These are phyloP conservation scores for Lacerta bilineata DNA, from an alignment of 2,797 vertebrate species.

Conservation along the genomic window DNA sequence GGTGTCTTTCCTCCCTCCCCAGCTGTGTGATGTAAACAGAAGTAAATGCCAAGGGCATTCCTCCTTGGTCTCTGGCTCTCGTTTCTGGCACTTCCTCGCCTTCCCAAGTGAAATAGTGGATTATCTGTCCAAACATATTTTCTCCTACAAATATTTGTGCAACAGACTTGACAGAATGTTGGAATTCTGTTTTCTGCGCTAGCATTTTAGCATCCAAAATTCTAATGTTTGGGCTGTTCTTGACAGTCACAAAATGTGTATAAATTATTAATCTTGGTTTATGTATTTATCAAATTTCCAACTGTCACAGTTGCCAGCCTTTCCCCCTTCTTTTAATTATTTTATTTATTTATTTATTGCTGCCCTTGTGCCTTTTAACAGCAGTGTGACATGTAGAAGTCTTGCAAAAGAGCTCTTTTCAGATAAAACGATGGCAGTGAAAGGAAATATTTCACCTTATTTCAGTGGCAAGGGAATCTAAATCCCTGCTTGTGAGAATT, in stretches of 20 bases:
- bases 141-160: conserved; percentile 22
- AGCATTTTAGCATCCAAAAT: conserved; percentile 26
- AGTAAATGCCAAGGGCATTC: conserved; percentile 23
- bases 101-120: conserved; percentile 16
- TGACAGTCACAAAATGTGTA: not conserved
- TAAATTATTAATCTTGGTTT: not conserved
- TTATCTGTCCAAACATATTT: conserved; percentile 34
- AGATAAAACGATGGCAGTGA: not conserved
- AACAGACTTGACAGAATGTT: conserved; percentile 13
- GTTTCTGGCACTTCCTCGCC: conserved; percentile 21
- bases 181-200: not conserved
- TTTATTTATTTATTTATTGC: not conserved
- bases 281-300: conserved; percentile 14
- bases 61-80: conserved; percentile 17
- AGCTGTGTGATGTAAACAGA: conserved; percentile 29
- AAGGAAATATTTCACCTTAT: not conserved
- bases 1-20: not conserved
- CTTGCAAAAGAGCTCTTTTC: not conserved
- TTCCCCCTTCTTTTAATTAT: no score
- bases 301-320: not conserved
- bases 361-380: not conserved
- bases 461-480: not conserved
- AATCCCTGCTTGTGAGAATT: not conserved
- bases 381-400: not conserved
- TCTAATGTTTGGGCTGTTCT: conserved; percentile 1